Conservation (phyloP, 2,888 invertebrate species). For the Dryobota labecula region DNA sequence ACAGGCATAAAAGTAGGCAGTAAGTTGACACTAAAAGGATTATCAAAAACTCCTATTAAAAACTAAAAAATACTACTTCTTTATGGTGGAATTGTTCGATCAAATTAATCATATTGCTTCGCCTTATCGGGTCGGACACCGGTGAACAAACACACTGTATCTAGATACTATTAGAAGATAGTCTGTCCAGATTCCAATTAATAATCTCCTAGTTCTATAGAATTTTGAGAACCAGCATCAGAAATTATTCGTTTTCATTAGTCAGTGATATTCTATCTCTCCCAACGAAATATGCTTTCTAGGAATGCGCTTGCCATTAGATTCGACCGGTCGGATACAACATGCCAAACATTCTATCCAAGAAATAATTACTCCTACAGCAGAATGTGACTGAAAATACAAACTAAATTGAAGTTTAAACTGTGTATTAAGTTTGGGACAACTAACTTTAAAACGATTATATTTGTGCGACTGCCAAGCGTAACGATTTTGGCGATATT, state of each 20-base stretch:
- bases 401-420: constrained; percentile 43
- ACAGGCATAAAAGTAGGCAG: too few relatives aligned
- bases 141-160: too few relatives aligned
- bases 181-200: background rate
- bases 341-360: constrained; percentile 32
- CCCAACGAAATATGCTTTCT: constrained; percentile 19
- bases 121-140: too few relatives aligned
- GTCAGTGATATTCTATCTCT: background rate
- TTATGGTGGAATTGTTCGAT: too few relatives aligned
- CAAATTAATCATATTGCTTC: too few relatives aligned
- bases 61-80: too few relatives aligned
- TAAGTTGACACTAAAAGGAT: too few relatives aligned
- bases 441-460: constrained; percentile 49
- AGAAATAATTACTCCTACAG: constrained; percentile 48
- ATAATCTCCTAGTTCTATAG: background rate
- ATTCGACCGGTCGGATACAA: constrained; percentile 23
- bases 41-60: too few relatives aligned
- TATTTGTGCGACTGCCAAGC: constrained; percentile 42
- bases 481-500: constrained; percentile 38
- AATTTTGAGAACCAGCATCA: background rate
- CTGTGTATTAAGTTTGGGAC: constrained; percentile 36
- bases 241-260: constrained; percentile 1
- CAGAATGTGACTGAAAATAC: constrained; percentile 42
- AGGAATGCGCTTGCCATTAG: constrained; percentile 28
- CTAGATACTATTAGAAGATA: background rate